Base-by-base conservation (phyloP, 2,888 invertebrate genomes). In the Allophyes oxyacanthae region DNA sequence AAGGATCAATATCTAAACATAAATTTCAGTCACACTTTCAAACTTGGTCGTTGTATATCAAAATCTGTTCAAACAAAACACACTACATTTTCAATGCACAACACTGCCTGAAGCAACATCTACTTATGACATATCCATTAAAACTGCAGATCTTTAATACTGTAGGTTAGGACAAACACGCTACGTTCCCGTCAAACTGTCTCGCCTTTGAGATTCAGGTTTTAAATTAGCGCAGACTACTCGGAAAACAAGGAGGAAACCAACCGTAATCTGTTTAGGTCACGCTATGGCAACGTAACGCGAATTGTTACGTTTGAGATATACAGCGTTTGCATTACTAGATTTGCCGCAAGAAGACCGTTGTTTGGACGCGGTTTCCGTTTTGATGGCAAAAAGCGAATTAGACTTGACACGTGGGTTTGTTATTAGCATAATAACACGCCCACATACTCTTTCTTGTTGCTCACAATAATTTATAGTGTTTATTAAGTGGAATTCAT, bases 181-280 rank as follows among this genome's bases (percentile, higher is more conserved):
- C 87, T 83, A 89, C 58, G 81, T 81, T 82, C 79, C 81, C 83
- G 88, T 90, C 90, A 90, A 88, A 78, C 88, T 88, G 89, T 88
- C 90, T 85, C 72, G 74, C 67, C 79, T 80, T 82, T 86, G 85
- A 89, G 86, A 87, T 84, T 79, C 85, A 87, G 79, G 85, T 88
- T 89, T 91, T 88, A 89, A 91, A 91, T 89, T 87, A 89, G 83
- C 81, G 75, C 81, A 71, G 87, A 87, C 86, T 85, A 79, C 78
- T 82, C 78, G 83, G 83, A 82, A 86, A 80, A 82, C 81, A 78
- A 75, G 72, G 72, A 79, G 82, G 83, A 82, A 84, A 74, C 77
- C 77, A 52, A 59, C 79, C 82, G 75, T 86, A 87, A 88, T 86
- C 82, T 81, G 81, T 73, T 72, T 68, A 59, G 77, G 88, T 86